phyloP scores from a whole-genome alignment of 2,888 invertebrate species.

The Polylopha cassiicola region DNA sequence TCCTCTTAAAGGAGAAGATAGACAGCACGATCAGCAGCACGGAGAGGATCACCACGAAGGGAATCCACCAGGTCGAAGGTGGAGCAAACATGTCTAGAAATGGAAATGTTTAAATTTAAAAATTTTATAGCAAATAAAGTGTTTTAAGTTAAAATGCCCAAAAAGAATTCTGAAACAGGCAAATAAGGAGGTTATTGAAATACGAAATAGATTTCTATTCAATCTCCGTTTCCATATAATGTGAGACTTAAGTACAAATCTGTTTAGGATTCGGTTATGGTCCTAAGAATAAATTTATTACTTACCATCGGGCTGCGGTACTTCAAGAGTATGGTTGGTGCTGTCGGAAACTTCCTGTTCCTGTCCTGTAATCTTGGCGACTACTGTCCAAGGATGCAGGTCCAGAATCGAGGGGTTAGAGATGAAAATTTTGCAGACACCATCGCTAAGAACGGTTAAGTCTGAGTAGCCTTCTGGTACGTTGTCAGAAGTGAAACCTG shows the following conservation, averaged over 20 bases:
- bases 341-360: slow-evolving; percentile 38
- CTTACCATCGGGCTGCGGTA: slow-evolving; percentile 8
- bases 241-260: too few species aligned
- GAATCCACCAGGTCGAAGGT: slow-evolving; percentile 24
- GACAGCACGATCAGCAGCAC: slow-evolving; percentile 28
- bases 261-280: background rate
- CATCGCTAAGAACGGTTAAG: slow-evolving; percentile 25
- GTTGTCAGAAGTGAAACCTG: slow-evolving; percentile 49
- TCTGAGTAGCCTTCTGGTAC: slow-evolving; percentile 35
- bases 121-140: too few species aligned
- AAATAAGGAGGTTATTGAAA: too few species aligned
- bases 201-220: too few species aligned
- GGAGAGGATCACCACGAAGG: slow-evolving; percentile 31
- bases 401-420: slow-evolving; percentile 37
- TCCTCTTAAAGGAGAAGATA: slow-evolving; percentile 39
- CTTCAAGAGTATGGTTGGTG: slow-evolving; percentile 28
- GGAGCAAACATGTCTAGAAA: background rate
- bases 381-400: slow-evolving; percentile 53
- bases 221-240: too few species aligned
- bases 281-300: background rate
- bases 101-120: background rate
- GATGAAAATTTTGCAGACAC: slow-evolving; percentile 40
- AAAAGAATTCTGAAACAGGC: too few species aligned
- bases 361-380: slow-evolving; percentile 38
- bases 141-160: too few species aligned